phyloP scores from a whole-genome alignment of 2,797 vertebrate genomes.

The Sebastes goodei region DNA sequence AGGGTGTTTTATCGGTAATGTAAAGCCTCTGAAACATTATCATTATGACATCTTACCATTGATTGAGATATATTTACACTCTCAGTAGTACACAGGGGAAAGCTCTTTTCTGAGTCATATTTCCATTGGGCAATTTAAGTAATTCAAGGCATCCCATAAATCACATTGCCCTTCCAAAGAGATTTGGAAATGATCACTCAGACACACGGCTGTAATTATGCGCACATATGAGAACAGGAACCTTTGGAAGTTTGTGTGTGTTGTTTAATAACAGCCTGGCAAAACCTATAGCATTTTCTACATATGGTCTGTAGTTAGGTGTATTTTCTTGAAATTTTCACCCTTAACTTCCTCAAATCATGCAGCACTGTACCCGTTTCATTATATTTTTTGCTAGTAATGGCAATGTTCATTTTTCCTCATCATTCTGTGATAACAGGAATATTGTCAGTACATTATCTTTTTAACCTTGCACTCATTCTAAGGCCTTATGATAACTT shows the following conservation, averaged over 20 bases:
- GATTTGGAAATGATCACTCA: slow-evolving; percentile 41
- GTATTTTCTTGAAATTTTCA: not conserved
- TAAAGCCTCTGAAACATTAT: too few species aligned
- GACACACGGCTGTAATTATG: slow-evolving; percentile 1
- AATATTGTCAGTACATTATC: not conserved
- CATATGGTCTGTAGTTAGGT: not conserved
- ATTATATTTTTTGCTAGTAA: not conserved
- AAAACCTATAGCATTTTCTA: not conserved
- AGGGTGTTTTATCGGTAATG: too few species aligned
- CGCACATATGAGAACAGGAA: not conserved
- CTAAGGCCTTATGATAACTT: not conserved
- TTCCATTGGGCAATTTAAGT: not conserved
- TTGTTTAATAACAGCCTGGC: not conserved
- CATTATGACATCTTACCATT: too few species aligned
- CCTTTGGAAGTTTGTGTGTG: not conserved
- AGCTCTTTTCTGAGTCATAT: not conserved
- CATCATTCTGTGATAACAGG: not conserved
- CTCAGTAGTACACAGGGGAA: too few species aligned
- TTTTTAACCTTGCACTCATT: not conserved
- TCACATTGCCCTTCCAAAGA: not conserved
- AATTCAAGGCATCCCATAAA: slow-evolving; percentile 19
- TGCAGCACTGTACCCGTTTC: not conserved
- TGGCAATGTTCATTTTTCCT: not conserved
- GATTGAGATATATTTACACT: too few species aligned
- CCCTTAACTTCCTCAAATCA: not conserved